Evolutionary conservation across 2,888 invertebrate genomes (phyloP).

Genomic region (Troglohyphantes excavatus): DNA sequence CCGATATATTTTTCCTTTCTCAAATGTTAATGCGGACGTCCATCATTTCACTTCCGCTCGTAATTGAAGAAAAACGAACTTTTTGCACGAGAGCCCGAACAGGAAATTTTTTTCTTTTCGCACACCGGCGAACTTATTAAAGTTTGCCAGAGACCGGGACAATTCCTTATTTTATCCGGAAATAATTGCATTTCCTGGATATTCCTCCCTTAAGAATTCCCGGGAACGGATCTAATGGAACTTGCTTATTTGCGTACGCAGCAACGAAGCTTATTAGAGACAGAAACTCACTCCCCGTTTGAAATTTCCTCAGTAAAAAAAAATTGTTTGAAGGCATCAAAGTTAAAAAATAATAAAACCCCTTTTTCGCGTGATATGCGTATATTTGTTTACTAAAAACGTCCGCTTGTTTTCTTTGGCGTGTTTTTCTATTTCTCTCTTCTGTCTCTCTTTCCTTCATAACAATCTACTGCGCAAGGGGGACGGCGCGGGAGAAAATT

Average conservation of each 20-base stretch:
- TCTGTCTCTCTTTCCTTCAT: too few relatives aligned
- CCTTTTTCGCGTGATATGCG: conserved; percentile 2
- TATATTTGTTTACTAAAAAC: conserved; percentile 66
- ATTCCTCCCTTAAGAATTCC: conserved; percentile 9
- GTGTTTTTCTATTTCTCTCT: background rate
- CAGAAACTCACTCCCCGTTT: conserved; percentile 11
- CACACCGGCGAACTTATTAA: conserved; percentile 33
- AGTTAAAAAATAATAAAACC: conserved; percentile 33
- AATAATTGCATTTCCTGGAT: conserved; percentile 69
- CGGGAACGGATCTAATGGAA: conserved; percentile 58
- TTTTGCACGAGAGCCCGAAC: too few relatives aligned
- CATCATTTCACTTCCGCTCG: too few relatives aligned
- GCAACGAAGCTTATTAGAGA: conserved; percentile 72
- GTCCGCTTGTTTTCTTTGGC: background rate
- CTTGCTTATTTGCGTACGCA: conserved; percentile 55
- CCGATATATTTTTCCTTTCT: background rate
- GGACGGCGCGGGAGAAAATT: conserved; percentile 40
- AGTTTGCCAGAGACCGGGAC: conserved; percentile 17
- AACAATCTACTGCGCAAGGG: background rate
- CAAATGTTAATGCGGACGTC: background rate
- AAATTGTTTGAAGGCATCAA: conserved; percentile 60
- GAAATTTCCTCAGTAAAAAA: conserved; percentile 50
- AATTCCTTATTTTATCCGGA: conserved; percentile 62
- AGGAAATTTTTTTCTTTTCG: background rate
- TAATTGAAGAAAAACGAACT: too few relatives aligned